Evolutionary conservation across 1,140 invertebrate genomes (phyloP).

Genomic region (Aplysia californica): DNA sequence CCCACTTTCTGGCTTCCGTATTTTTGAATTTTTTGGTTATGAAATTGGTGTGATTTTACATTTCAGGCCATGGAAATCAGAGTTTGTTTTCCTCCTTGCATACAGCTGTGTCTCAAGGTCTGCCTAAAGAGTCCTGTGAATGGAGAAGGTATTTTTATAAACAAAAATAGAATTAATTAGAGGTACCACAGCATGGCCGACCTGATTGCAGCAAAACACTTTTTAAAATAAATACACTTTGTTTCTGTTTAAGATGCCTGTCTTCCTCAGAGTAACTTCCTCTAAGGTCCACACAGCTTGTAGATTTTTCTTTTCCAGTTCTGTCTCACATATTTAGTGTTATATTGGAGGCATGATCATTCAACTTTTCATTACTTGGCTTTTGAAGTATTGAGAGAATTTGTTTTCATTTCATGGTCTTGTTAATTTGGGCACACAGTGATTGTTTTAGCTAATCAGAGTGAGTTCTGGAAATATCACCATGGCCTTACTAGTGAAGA

Average conservation of each 20-base stretch:
- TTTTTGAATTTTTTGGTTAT: background rate
- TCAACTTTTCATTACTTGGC: too few species aligned
- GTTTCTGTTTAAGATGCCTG: background rate
- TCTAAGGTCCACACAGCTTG: background rate
- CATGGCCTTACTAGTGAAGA: too few species aligned
- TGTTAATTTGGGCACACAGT: too few species aligned
- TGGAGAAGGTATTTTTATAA: too few species aligned
- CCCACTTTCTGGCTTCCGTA: background rate
- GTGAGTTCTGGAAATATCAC: too few species aligned
- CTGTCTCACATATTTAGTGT: background rate
- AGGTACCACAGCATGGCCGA: too few species aligned
- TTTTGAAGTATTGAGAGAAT: too few species aligned
- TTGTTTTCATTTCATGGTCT: too few species aligned
- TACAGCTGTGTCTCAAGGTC: constrained; percentile 78
- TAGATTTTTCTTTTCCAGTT: background rate
- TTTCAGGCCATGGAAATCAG: constrained; percentile 87
- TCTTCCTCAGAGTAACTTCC: background rate
- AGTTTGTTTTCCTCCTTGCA: constrained; percentile 87
- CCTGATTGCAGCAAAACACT: constrained; percentile 55
- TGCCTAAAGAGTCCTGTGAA: constrained; percentile 88
- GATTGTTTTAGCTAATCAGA: too few species aligned
- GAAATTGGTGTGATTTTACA: background rate
- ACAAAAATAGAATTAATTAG: too few species aligned
- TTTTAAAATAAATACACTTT: background rate
- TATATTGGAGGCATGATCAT: too few species aligned